Conservation (phyloP, 2,888 invertebrate genomes). For the Dolomedes plantarius region DNA sequence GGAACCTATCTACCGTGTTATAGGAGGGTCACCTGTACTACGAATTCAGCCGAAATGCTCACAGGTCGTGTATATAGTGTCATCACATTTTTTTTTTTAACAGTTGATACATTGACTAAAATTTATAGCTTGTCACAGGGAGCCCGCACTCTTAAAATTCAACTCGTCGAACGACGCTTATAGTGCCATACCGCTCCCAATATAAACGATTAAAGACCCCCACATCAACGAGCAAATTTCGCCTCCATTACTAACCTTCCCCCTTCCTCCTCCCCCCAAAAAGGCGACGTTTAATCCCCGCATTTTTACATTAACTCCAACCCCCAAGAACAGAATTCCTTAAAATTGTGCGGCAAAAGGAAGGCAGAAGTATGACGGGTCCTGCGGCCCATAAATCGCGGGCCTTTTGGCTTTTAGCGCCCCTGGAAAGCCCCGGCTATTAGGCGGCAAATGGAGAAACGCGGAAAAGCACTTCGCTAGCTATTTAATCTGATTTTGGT, state of each 20-base stretch:
- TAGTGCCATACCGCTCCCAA: too few relatives aligned
- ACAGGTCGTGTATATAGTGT: too few relatives aligned
- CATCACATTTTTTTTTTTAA: too few relatives aligned
- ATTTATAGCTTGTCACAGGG: too few relatives aligned
- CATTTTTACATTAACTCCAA: neutral
- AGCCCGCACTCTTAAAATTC: too few relatives aligned
- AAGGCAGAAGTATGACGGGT: neutral
- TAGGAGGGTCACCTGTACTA: too few relatives aligned
- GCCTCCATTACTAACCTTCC: neutral
- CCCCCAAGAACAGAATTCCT: neutral
- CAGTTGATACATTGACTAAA: too few relatives aligned
- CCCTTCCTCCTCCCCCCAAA: neutral
- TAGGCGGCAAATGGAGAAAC: constrained; percentile 65
- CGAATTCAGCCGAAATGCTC: too few relatives aligned
- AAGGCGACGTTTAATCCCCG: neutral
- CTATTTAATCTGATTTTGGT: constrained; percentile 69
- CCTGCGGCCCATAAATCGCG: constrained; percentile 41
- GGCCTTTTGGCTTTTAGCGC: constrained; percentile 62
- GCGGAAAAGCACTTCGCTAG: constrained; percentile 64
- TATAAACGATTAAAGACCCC: too few relatives aligned
- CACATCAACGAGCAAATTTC: neutral
- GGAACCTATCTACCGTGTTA: too few relatives aligned
- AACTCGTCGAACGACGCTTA: too few relatives aligned
- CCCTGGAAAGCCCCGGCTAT: constrained; percentile 62
- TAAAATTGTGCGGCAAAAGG: neutral